Evolutionary conservation across 30 jellyfish, hydroid and myxozoan genomes (phyloP).

Genomic region (Calvadosia cruxmelitensis): DNA sequence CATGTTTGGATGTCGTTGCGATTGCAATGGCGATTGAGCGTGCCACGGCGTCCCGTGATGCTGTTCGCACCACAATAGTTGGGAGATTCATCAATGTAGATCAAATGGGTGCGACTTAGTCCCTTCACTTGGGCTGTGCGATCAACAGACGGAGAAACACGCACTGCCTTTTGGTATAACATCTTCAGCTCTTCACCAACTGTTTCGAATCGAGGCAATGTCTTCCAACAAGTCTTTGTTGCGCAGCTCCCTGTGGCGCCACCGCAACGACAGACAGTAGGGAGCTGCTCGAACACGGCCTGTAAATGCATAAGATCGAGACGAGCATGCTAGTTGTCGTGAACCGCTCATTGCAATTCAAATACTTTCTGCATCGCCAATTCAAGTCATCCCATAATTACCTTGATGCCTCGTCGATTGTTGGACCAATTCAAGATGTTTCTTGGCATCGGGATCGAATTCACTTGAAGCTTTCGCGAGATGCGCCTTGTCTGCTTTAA

Average conservation of each 20-base stretch:
- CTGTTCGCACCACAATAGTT: constrained; percentile 19
- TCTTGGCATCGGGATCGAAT: constrained; percentile 14
- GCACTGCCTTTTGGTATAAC: constrained; percentile 41
- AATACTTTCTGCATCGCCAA: too few species aligned
- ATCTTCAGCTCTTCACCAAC: constrained; percentile 33
- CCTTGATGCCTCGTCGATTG: constrained; percentile 51
- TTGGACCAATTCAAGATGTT: constrained; percentile 42
- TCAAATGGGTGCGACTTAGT: constrained; percentile 3
- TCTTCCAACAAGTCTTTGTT: constrained; percentile 46
- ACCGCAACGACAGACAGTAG: constrained; percentile 51
- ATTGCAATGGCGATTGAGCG: constrained; percentile 37
- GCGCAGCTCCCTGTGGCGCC: constrained; percentile 66
- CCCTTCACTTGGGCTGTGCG: neutral
- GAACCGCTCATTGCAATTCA: too few species aligned
- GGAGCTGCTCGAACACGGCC: constrained; percentile 9
- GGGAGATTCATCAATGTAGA: constrained; percentile 35
- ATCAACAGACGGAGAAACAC: constrained; percentile 3
- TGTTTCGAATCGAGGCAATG: constrained; percentile 40
- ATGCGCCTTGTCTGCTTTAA: constrained; percentile 34
- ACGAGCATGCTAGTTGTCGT: too few species aligned
- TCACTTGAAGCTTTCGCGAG: constrained; percentile 32
- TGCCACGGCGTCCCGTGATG: constrained; percentile 33
- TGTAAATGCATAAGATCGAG: too few species aligned
- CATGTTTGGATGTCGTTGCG: constrained; percentile 25
- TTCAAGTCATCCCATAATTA: too few species aligned